Base-by-base conservation (phyloP, 2,113 vertebrate species). In the Hystrix cristata region DNA sequence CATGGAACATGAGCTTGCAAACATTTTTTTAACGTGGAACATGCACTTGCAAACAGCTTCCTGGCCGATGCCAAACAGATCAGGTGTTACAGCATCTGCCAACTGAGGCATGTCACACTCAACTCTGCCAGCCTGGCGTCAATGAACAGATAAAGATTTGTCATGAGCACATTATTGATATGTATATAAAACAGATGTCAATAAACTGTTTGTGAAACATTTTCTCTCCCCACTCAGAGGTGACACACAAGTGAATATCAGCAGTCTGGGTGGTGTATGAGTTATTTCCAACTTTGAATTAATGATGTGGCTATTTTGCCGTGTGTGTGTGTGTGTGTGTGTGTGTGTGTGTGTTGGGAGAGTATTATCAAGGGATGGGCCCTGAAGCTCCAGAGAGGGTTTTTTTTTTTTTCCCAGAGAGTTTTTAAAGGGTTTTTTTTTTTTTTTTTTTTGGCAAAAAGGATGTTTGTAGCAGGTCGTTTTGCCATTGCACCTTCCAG, bases 241-340 rank as follows among this genome's bases (percentile, higher is more conserved):
- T 93, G 62, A 5, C 3, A 34, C 64, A 81, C 55, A 60, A 76
- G 10, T 67, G 67, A 91, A 53, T 78, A 29, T 90, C 46, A 67
- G 12, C 23, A 53, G 46, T 21, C 3, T 23, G 67, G 16, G 14
- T 57, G 59, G 48, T 84, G 27, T 38, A 60, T 55, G 25, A 80
- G 60, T 92, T 94, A 90, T 94, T 97, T 82, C n/a, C 71, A 95
- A 93, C 43, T 83, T 96, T 25, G 13, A 96, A 23, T 67, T 95
- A 95, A 95, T 59, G 6, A 92, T 43, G 21, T 92, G 69, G 60
- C 18, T 97, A 2, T 79, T 88, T 94, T 76, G 12, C 43, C 43
- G 43, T 46, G 25, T 76, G 25, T 76, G 43, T 29, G 46, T 48
- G 13, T 48, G 46, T 69, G 65, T 69, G 64, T 67, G 3, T 79